A percentile compares a stretch with the other conserved stretches of the same genome.
These are phyloP conservation scores for Larimichthys crocea DNA, from an alignment of 2,113 vertebrate genomes.

Conservation along the genomic window DNA sequence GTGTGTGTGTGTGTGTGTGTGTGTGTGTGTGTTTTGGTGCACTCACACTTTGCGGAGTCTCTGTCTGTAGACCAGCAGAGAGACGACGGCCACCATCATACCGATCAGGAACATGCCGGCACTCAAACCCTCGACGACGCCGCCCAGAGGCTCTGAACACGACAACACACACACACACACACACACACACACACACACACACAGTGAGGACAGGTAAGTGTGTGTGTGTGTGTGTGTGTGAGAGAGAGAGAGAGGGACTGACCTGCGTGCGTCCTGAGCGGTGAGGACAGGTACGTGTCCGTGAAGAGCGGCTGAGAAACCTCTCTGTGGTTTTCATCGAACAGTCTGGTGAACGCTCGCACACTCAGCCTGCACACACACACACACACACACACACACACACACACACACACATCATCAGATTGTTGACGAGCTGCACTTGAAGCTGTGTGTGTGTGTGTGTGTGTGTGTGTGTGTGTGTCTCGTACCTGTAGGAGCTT, in stretches of 20 bases:
- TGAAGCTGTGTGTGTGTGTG: not conserved
- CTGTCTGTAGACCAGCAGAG: conserved; percentile 92
- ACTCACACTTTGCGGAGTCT: conserved; percentile 89
- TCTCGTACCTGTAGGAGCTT: conserved; percentile 71
- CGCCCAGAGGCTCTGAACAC: conserved; percentile 90
- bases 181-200: conserved; percentile 6
- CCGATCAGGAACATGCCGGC: conserved; percentile 94
- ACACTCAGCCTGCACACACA: conserved; percentile 65
- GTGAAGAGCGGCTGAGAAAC: conserved; percentile 67
- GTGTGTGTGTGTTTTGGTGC: not conserved
- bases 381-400: not conserved
- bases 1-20: not conserved
- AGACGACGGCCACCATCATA: conserved; percentile 88
- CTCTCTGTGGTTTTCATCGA: conserved; percentile 66
- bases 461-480: not conserved
- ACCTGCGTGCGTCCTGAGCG: conserved; percentile 72
- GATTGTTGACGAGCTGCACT: not conserved
- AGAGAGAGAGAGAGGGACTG: conserved; percentile 1
- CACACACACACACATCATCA: not conserved
- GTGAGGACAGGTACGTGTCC: conserved; percentile 69
- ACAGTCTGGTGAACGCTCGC: conserved; percentile 74
- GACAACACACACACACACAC: not conserved
- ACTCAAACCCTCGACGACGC: conserved; percentile 93
- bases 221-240: not conserved
- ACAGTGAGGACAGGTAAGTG: too few species aligned